phyloP scores from a whole-genome alignment of 2,797 vertebrate species.

The Botia kubotai region DNA sequence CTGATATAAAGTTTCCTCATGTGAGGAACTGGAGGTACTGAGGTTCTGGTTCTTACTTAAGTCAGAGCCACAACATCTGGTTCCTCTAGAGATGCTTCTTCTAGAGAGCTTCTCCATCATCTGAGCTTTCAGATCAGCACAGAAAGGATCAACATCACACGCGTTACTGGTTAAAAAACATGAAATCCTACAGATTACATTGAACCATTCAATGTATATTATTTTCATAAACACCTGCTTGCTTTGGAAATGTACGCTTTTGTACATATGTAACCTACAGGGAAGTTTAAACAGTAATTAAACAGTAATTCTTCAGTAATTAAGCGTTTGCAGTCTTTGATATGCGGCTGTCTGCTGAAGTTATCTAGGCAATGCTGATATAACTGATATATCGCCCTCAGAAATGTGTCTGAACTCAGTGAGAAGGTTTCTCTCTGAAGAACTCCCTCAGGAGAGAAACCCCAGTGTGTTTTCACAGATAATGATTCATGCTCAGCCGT shows the following conservation, averaged over 20 bases:
- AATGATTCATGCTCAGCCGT: constrained; percentile 68
- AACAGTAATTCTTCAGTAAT: constrained; percentile 44
- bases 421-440: constrained; percentile 71
- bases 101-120: too few species aligned
- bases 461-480: constrained; percentile 71
- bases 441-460: constrained; percentile 58
- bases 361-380: constrained; percentile 69
- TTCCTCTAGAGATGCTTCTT: constrained; percentile 8
- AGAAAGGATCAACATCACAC: too few species aligned
- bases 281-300: constrained; percentile 29
- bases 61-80: background rate
- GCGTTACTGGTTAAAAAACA: constrained; percentile 1
- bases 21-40: background rate
- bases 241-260: background rate
- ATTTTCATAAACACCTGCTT: background rate
- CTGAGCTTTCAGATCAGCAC: too few species aligned
- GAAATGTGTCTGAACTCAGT: constrained; percentile 61
- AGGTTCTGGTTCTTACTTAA: background rate
- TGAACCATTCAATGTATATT: constrained; percentile 55
- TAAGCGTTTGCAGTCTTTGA: constrained; percentile 70
- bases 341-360: constrained; percentile 68
- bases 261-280: constrained; percentile 47
- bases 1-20: background rate
- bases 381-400: constrained; percentile 54
- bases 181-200: constrained; percentile 27